Conservation (phyloP, 2,888 invertebrate species). For the Thyatira batis region DNA sequence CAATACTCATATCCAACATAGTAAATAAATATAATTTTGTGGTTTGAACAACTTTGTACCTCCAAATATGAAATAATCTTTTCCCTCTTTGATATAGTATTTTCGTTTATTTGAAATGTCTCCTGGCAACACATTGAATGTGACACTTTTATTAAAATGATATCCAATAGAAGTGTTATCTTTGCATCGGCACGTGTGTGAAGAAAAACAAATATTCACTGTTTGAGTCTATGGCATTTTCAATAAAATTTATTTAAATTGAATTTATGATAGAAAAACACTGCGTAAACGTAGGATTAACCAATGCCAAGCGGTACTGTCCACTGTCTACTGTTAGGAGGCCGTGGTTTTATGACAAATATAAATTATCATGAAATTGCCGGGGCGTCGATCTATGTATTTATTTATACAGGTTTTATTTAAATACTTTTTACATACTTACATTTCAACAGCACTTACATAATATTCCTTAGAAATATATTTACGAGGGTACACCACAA, state of each 20-base stretch:
- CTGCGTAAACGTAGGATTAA: neutral
- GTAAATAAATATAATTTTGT: constrained; percentile 1
- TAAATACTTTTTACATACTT: no score
- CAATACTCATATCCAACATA: neutral
- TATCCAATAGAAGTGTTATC: constrained; percentile 34
- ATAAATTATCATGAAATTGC: no score
- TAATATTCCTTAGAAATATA: no score
- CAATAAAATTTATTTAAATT: neutral
- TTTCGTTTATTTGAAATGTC: constrained; percentile 43
- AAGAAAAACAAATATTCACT: neutral
- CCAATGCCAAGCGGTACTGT: no score
- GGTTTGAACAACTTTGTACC: neutral
- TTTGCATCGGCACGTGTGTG: constrained; percentile 11
- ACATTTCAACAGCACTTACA: no score
- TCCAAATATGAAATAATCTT: constrained; percentile 22
- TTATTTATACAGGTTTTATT: no score
- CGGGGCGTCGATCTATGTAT: no score
- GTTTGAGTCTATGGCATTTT: neutral
- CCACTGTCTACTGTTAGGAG: no score
- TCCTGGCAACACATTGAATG: constrained; percentile 51
- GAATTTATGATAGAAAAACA: no score
- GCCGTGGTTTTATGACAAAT: no score
- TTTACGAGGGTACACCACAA: no score
- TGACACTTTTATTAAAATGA: constrained; percentile 59
- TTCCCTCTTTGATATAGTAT: constrained; percentile 43